Evolutionary conservation across 2,113 vertebrate species (phyloP).

Genomic region (Etheostoma cragini): DNA sequence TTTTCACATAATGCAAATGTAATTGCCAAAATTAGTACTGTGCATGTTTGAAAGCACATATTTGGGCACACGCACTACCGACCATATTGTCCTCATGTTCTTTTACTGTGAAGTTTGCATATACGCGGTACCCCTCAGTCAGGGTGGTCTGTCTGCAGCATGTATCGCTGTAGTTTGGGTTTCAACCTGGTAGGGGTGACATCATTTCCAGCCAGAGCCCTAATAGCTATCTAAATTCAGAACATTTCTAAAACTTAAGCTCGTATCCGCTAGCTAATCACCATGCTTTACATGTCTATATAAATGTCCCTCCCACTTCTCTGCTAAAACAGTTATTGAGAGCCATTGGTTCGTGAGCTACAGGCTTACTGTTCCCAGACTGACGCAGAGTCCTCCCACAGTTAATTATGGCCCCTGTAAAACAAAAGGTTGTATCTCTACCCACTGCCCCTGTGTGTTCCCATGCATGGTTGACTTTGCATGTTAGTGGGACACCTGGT

Average conservation of each 20-base stretch:
- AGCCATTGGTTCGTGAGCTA: constrained; percentile 3
- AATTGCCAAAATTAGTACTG: constrained; percentile 35
- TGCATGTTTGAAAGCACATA: constrained; percentile 35
- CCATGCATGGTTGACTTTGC: constrained; percentile 26
- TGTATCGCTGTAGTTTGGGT: constrained; percentile 52
- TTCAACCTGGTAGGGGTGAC: constrained; percentile 23
- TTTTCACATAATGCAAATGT: constrained; percentile 53
- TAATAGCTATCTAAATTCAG: constrained; percentile 33
- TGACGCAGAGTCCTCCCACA: constrained; percentile 7
- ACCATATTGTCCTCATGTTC: constrained; percentile 16
- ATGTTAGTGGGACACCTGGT: constrained; percentile 53
- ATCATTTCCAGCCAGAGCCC: constrained; percentile 43
- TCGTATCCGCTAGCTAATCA: constrained; percentile 36
- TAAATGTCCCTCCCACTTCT: background rate
- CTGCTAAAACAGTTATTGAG: constrained; percentile 10
- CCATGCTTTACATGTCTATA: constrained; percentile 27
- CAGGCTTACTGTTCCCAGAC: constrained; percentile 28
- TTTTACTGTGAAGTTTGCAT: constrained; percentile 56
- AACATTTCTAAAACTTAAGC: constrained; percentile 11
- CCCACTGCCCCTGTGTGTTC: constrained; percentile 25
- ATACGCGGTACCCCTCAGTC: constrained; percentile 45
- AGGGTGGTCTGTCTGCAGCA: constrained; percentile 57
- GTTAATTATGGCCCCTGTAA: constrained; percentile 47
- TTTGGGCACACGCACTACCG: constrained; percentile 19
- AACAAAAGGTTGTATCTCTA: constrained; percentile 42